A percentile compares a stretch with the other conserved stretches of the same genome.
Conservation (phyloP, 2,888 invertebrate species). For the Dryadula phaetusa region DNA sequence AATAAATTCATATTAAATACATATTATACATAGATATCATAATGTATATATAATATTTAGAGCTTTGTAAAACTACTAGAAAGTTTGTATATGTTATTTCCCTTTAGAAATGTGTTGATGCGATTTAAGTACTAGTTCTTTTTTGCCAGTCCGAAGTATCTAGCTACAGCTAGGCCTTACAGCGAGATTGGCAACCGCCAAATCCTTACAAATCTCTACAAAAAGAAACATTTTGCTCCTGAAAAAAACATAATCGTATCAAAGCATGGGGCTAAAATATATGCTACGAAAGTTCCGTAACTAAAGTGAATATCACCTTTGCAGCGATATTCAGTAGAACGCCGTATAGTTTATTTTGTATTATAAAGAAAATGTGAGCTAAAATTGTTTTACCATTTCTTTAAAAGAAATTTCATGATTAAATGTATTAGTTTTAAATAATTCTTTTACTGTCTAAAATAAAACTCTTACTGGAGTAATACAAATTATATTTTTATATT, state of each 20-base stretch:
- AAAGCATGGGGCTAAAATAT: constrained; percentile 57
- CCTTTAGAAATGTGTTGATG: constrained; percentile 63
- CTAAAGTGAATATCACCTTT: constrained; percentile 41
- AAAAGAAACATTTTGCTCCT: constrained; percentile 54
- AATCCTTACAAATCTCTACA: constrained; percentile 76
- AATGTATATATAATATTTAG: neutral
- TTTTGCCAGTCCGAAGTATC: constrained; percentile 72
- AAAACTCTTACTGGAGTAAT: neutral
- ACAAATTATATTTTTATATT: neutral
- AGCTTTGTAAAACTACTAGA: constrained; percentile 7
- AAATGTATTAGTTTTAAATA: neutral
- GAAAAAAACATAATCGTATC: constrained; percentile 69
- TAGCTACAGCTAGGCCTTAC: constrained; percentile 66
- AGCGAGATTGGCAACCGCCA: constrained; percentile 72
- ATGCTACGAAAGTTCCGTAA: constrained; percentile 36
- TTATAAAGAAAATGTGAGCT: constrained; percentile 16
- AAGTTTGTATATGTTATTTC: constrained; percentile 24
- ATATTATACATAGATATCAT: too few relatives aligned
- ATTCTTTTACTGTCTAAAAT: neutral
- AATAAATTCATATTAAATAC: too few relatives aligned
- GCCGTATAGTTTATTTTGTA: constrained; percentile 1
- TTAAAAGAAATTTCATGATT: neutral
- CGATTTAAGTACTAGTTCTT: constrained; percentile 61
- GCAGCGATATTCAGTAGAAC: constrained; percentile 30
- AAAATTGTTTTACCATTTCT: constrained; percentile 3